Conservation (phyloP, 2,113 vertebrate genomes). For the Oplegnathus fasciatus region DNA sequence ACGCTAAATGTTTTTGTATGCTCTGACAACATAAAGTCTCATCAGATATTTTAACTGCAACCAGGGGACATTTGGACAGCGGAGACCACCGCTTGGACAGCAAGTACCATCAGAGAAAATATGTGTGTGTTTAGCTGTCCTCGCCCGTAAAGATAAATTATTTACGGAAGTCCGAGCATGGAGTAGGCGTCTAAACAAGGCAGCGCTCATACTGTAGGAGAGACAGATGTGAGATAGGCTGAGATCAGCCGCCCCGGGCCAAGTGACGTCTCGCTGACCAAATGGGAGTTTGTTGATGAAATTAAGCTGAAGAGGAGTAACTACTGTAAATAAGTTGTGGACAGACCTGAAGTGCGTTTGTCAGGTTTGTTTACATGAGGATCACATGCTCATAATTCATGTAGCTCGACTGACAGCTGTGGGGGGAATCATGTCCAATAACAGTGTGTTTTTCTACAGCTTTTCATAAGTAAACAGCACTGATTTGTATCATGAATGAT, state of each 20-base stretch:
- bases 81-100: neutral
- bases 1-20: neutral
- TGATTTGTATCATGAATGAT: neutral
- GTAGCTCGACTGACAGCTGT: neutral
- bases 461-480: neutral
- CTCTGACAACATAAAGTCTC: neutral
- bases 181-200: constrained; percentile 56
- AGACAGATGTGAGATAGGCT: constrained; percentile 49
- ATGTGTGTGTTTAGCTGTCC: constrained; percentile 48
- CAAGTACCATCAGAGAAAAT: constrained; percentile 17
- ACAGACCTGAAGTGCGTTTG: neutral
- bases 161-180: constrained; percentile 64
- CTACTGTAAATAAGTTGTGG: constrained; percentile 29
- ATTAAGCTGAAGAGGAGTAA: constrained; percentile 7
- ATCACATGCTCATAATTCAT: neutral
- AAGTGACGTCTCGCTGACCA: neutral
- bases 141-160: constrained; percentile 65
- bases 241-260: neutral
- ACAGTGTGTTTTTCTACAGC: too few relatives aligned
- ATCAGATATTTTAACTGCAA: neutral
- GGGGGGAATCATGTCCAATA: neutral
- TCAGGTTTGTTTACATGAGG: constrained; percentile 5
- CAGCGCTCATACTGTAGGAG: constrained; percentile 13
- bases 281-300: constrained; percentile 28
- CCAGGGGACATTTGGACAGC: neutral